phyloP scores from a whole-genome alignment of 2,113 vertebrate genomes.

The Melanostigma gelatinosum region DNA sequence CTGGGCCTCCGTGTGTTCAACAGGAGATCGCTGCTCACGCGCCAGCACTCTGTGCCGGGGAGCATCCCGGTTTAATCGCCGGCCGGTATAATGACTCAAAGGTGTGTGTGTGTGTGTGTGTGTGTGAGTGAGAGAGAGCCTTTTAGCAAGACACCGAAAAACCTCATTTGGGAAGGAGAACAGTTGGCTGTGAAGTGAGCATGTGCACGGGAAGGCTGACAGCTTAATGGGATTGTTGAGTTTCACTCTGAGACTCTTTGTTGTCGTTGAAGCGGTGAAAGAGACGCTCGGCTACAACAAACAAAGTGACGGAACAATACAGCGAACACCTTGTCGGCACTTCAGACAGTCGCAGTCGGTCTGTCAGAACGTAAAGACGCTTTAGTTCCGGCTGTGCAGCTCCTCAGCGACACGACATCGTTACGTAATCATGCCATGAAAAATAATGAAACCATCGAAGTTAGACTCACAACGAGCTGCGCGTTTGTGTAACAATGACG shows the following conservation, averaged over 20 bases:
- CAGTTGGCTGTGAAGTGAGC: conserved; percentile 4
- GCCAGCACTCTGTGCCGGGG: neutral
- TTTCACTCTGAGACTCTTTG: conserved; percentile 41
- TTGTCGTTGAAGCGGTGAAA: conserved; percentile 38
- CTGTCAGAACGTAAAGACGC: conserved; percentile 23
- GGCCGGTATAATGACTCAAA: neutral
- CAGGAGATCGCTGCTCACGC: neutral
- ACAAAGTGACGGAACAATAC: conserved; percentile 29
- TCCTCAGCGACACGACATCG: neutral
- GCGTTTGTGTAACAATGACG: too few species aligned
- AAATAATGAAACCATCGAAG: too few species aligned
- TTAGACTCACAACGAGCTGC: too few species aligned
- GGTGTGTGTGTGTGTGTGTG: neutral
- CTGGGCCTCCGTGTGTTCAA: neutral
- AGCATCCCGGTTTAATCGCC: neutral
- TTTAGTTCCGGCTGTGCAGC: neutral
- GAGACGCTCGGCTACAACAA: conserved; percentile 15
- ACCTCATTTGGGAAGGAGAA: conserved; percentile 24
- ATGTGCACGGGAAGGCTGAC: conserved; percentile 13
- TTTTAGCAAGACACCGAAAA: conserved; percentile 12
- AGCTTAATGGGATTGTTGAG: conserved; percentile 56
- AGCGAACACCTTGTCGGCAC: conserved; percentile 29
- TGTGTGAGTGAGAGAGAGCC: neutral
- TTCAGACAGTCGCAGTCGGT: neutral
- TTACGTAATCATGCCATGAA: too few species aligned